phyloP scores from a whole-genome alignment of 2,888 invertebrate species.

The Thalpophila matura region DNA sequence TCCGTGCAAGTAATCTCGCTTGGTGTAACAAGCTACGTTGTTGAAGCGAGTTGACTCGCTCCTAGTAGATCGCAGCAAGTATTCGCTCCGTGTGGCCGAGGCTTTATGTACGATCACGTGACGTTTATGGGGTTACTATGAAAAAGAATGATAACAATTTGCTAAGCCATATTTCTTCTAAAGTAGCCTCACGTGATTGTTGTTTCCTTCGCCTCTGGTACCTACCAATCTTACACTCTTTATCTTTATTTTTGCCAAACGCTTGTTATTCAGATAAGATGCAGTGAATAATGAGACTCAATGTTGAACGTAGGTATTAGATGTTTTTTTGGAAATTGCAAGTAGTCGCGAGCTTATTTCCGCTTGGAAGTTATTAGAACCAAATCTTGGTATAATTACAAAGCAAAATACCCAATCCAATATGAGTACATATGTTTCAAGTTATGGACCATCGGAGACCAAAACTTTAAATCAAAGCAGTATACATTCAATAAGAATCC shows the following conservation, averaged over 20 bases:
- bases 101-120: too few species aligned
- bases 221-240: constrained; percentile 17
- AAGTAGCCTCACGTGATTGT: constrained; percentile 28
- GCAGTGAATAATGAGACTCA: constrained; percentile 32
- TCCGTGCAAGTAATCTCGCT: too few species aligned
- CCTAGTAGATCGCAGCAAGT: too few species aligned
- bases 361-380: too few species aligned
- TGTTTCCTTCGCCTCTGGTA: constrained; percentile 29
- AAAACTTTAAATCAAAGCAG: too few species aligned
- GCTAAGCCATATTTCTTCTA: constrained; percentile 10
- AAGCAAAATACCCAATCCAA: not conserved
- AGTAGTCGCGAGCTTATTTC: not conserved
- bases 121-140: too few species aligned
- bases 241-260: constrained; percentile 57
- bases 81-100: too few species aligned
- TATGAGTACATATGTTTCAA: too few species aligned
- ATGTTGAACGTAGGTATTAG: constrained; percentile 14
- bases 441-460: too few species aligned
- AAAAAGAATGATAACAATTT: constrained; percentile 2
- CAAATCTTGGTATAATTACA: not conserved
- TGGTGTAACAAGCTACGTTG: too few species aligned
- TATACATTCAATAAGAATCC: too few species aligned
- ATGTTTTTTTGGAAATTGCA: constrained; percentile 22
- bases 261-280: constrained; percentile 49
- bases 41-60: too few species aligned